phyloP scores from a whole-genome alignment of 2,888 invertebrate genomes.

The Cephus pulcher region DNA sequence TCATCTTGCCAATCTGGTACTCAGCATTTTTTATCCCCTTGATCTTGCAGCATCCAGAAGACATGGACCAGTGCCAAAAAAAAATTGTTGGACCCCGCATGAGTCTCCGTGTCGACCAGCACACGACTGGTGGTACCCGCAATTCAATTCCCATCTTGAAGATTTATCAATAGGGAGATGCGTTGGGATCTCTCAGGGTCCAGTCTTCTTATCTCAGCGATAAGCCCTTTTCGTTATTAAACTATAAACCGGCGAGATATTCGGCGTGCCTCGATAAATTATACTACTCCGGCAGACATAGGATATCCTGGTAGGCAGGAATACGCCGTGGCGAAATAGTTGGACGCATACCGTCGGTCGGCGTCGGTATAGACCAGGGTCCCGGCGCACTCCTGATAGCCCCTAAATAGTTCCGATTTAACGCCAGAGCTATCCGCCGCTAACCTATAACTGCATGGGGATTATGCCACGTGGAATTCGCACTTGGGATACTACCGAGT shows the following conservation, averaged over 20 bases:
- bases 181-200: no score
- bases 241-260: conserved; percentile 51
- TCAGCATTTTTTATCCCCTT: no score
- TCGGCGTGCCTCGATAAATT: conserved; percentile 55
- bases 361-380: conserved; percentile 17
- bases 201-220: no score
- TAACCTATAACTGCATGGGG: conserved; percentile 42
- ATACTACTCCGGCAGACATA: conserved; percentile 40
- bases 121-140: no score
- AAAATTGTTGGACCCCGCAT: no score
- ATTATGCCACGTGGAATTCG: conserved; percentile 48
- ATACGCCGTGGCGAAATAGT: conserved; percentile 47
- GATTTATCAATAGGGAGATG: no score
- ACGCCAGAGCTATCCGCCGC: conserved; percentile 38
- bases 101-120: no score
- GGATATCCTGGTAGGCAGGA: conserved; percentile 36
- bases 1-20: no score
- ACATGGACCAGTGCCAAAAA: no score
- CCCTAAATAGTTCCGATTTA: conserved; percentile 51
- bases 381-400: conserved; percentile 28
- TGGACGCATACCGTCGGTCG: conserved; percentile 43
- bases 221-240: conserved; percentile 44
- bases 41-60: no score
- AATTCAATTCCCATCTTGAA: no score
- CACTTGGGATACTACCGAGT: conserved; percentile 34